Percentiles rank a stretch among this genome's conserved stretches.
phyloP scores from a whole-genome alignment of 2,797 vertebrate genomes.

The Pangasius djambal region DNA sequence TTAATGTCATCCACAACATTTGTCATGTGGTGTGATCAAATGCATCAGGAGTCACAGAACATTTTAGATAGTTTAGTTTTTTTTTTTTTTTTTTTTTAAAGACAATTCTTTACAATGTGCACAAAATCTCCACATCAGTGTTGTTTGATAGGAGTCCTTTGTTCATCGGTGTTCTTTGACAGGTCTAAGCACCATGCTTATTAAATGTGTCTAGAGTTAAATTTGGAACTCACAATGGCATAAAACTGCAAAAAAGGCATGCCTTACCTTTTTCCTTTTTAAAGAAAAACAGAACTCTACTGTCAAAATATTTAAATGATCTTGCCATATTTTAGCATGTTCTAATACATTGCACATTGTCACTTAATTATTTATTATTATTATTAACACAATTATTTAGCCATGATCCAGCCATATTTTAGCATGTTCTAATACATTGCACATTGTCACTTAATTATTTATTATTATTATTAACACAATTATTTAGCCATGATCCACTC shows the following conservation, averaged over 20 bases:
- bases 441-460: background rate
- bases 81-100: background rate
- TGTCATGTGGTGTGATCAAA: background rate
- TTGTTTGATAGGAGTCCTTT: background rate
- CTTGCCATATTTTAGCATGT: background rate
- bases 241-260: background rate
- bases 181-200: background rate
- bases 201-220: background rate
- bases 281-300: background rate
- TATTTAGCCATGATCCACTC: background rate
- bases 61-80: background rate
- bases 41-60: background rate
- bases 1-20: background rate
- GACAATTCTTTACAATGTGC: background rate
- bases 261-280: background rate
- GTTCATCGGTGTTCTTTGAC: background rate
- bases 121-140: background rate
- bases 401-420: background rate
- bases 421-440: background rate
- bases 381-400: background rate
- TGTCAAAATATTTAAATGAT: background rate
- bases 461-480: background rate
- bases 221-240: background rate
- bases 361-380: too few species aligned
- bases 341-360: background rate